These are phyloP conservation scores for Sturmia bella DNA, from an alignment of 2,888 invertebrate species.

Conservation along the genomic window DNA sequence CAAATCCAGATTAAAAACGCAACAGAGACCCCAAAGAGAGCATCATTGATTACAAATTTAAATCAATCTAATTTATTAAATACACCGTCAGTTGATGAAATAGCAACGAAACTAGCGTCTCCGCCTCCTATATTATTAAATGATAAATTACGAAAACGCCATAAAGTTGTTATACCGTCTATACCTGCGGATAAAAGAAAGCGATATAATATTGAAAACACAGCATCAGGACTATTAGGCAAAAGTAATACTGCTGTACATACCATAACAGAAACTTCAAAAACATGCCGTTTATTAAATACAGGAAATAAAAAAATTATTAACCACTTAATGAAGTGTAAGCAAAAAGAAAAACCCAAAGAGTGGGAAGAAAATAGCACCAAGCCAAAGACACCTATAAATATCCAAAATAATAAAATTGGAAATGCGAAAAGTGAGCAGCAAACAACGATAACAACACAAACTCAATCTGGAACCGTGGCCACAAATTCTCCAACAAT, in stretches of 20 bases:
- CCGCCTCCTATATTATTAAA: slow-evolving; percentile 59
- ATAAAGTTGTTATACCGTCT: slow-evolving; percentile 21
- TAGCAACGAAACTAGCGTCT: background rate
- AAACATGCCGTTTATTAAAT: slow-evolving; percentile 3
- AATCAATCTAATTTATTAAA: background rate
- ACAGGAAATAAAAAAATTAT: slow-evolving; percentile 48
- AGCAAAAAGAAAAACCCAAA: slow-evolving; percentile 7
- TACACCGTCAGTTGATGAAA: background rate
- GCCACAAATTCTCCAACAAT: background rate
- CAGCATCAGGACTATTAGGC: background rate
- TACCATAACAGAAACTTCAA: background rate
- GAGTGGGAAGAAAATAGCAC: background rate
- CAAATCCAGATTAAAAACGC: background rate
- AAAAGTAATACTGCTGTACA: background rate
- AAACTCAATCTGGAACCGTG: background rate
- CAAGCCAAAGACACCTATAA: background rate
- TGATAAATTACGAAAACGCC: slow-evolving; percentile 57
- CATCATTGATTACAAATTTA: background rate
- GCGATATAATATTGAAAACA: slow-evolving; percentile 49
- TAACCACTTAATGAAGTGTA: slow-evolving; percentile 47
- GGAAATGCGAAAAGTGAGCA: background rate
- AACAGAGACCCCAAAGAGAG: background rate
- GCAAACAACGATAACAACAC: background rate
- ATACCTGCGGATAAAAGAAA: slow-evolving; percentile 42
- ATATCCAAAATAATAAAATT: background rate